phyloP scores from a whole-genome alignment of 2,113 vertebrate genomes.

The Nothoprocta perdicaria region DNA sequence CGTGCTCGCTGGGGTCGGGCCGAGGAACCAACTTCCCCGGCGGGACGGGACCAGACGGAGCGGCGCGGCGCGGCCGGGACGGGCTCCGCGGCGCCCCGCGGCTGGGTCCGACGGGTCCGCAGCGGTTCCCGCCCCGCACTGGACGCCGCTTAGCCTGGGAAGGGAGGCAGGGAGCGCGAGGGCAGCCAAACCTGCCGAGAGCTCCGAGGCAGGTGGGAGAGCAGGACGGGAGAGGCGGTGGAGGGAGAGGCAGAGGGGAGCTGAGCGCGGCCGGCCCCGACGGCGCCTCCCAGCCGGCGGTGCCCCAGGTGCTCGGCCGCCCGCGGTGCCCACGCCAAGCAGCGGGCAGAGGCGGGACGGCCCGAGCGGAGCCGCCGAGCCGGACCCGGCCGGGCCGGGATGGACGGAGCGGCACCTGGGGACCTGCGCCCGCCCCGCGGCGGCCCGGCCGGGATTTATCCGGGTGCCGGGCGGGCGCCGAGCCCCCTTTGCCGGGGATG shows the following conservation, averaged over 20 bases:
- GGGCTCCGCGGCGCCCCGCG: not conserved
- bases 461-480: not conserved
- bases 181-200: not conserved
- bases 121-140: no score
- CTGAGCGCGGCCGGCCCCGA: not conserved
- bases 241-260: not conserved
- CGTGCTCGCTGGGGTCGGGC: not conserved
- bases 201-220: not conserved
- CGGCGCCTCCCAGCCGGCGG: not conserved
- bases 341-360: no score
- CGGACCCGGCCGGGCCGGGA: not conserved
- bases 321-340: no score
- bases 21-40: not conserved
- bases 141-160: no score
- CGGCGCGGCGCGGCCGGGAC: no score
- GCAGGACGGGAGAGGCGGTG: not conserved
- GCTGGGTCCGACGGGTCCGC: no score
- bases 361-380: not conserved
- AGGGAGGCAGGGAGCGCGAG: not conserved
- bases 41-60: not conserved
- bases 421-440: slow-evolving; percentile 15
- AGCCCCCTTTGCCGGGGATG: slow-evolving; percentile 57
- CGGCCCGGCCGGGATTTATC: slow-evolving; percentile 25
- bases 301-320: no score
- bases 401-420: slow-evolving; percentile 3